These are phyloP conservation scores for Pardalotus punctatus DNA, from an alignment of 2,113 vertebrate genomes.

Conservation along the genomic window DNA sequence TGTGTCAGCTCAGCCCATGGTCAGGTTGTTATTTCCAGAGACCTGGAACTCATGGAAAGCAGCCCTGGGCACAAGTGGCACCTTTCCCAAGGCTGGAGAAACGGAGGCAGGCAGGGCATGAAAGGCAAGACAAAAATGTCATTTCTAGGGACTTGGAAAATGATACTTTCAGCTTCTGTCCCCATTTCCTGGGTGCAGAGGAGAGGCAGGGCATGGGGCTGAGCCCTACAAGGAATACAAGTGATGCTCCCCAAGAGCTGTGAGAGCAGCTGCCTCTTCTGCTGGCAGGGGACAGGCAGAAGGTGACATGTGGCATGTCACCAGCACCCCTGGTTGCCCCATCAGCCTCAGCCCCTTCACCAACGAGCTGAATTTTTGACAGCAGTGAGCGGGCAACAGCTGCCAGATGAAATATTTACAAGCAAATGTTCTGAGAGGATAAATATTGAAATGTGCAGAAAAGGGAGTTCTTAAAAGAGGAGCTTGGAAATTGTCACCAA, in stretches of 20 bases:
- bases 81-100: not conserved
- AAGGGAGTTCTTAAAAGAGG: slow-evolving; percentile 9
- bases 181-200: not conserved
- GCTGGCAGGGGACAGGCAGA: not conserved
- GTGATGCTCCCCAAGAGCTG: not conserved
- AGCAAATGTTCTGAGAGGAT: not conserved
- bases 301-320: not conserved
- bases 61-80: not conserved
- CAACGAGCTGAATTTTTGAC: not conserved
- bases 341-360: not conserved
- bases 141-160: not conserved
- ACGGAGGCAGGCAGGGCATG: not conserved
- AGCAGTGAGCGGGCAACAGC: not conserved
- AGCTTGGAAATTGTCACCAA: not conserved
- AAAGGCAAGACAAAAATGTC: not conserved
- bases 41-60: not conserved
- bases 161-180: not conserved
- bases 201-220: not conserved
- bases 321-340: not conserved
- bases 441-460: not conserved
- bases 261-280: not conserved
- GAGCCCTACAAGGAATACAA: not conserved
- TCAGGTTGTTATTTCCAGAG: not conserved
- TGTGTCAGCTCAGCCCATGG: not conserved
- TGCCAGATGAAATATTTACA: slow-evolving; percentile 57